Base-by-base conservation (phyloP, 2,113 vertebrate genomes). In the Sylvicapra grimmia region DNA sequence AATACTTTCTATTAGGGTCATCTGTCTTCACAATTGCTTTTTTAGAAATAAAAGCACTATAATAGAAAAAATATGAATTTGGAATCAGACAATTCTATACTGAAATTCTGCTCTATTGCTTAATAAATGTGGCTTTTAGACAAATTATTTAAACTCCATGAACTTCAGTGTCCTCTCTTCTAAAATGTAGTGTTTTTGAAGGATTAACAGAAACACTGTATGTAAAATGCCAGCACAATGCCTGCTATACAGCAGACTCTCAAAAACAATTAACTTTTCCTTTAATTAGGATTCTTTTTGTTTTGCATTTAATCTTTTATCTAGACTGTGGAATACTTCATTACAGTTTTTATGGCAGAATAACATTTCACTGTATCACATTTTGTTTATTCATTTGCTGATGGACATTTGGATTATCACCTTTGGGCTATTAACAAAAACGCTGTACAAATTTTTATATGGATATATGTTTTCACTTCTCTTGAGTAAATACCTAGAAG, bases 11-110 rank as follows among this genome's bases (percentile, higher is more conserved):
- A 27, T 59, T 89, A 88, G 36, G 65, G 2, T 89, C 12, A 89
- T 92, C 25, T 90, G 27, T 77, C 61, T 94, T 91, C n/a, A 36
- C 31, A 75, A 75, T 6, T 72, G 7, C 53, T 77, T 89, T 72
- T 53, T 63, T 16, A 92, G 63, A 92, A 88, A 97, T 68, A 79
- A 96, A 90, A 59, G 89, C n/a, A 91, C 25, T 87, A 3, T 91
- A 36, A 97, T 1, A 91, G 56, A 89, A 95, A 93, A 77, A 84
- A 90, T 21, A 75, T 16, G 9, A 15, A 92, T 59, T 80, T 94
- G 40, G 29, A 85, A 56, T n/a, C 5, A 85, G 21, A 59, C 7
- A 88, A 93, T 77, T 82, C 68, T 72, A 29, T n/a, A 33, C 40
- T 77, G 11, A 92, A 88, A 92, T 85, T 23, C 44, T 82, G 86